Conservation (phyloP, 2,797 vertebrate genomes). For the Acomys russatus region DNA sequence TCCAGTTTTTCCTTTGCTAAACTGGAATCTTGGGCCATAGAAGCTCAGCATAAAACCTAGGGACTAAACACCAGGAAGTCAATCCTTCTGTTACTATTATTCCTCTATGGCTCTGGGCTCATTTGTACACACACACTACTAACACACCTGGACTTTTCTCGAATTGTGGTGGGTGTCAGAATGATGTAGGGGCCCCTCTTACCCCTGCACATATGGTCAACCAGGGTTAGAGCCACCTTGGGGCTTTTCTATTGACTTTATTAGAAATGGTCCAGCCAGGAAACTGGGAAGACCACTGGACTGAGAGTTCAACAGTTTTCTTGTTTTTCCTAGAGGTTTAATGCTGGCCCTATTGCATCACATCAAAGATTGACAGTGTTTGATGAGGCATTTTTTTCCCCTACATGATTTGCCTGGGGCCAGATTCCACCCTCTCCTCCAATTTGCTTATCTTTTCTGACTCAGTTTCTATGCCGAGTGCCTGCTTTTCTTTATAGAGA, state of each 20-base stretch:
- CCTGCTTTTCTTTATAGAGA: constrained; percentile 10
- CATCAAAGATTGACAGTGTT: background rate
- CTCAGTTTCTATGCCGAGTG: constrained; percentile 37
- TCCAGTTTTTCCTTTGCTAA: background rate
- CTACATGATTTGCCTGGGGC: background rate
- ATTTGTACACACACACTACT: background rate
- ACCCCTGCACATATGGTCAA: background rate
- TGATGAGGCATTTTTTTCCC: background rate
- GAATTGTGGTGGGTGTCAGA: background rate
- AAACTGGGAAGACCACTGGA: background rate
- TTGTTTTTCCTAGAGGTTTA: constrained; percentile 22
- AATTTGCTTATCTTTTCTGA: constrained; percentile 38
- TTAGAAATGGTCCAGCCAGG: background rate
- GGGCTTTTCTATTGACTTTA: background rate
- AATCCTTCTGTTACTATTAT: background rate
- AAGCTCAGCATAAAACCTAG: background rate
- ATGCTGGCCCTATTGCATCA: background rate
- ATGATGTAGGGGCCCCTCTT: background rate
- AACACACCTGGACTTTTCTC: background rate
- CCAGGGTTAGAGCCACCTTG: background rate
- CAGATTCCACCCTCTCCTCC: background rate
- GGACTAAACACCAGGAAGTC: background rate
- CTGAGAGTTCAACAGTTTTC: constrained; percentile 16
- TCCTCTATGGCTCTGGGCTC: background rate
- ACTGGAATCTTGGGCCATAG: background rate